Evolutionary conservation across 2,888 invertebrate genomes (phyloP), one percentile per base, ranked within the genome.

Genomic region (Troides oblongomaculatus): DNA sequence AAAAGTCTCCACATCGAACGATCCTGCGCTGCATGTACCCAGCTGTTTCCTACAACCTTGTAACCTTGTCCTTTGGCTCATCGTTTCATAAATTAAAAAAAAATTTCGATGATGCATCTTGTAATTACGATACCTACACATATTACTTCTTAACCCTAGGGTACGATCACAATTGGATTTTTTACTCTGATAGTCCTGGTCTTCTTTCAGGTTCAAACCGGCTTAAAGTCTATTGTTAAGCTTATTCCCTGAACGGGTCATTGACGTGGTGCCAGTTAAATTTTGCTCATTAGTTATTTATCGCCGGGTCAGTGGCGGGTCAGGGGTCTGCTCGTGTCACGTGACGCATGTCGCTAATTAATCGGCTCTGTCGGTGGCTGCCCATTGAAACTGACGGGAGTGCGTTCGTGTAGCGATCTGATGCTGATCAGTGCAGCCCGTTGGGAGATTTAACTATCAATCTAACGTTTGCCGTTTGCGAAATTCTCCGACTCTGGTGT

Each of bases 271-370:
- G 62, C 25, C 36, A 68, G 62, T 59, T 63, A 64, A 10, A 36
- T 59, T 68, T 68, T 50, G 63, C 39, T 56, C 50, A 59, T 50
- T 59, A 68, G 68, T 43, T 69, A 61, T 65, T 69, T 69, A 69
- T 69, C 62, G 56, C 10, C 12, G 14, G 25, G 64, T 62, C 46
- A 69, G 61, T 10, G 18, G 7, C 8, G 62, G 57, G 62, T 43
- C 57, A 60, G 68, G 65, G 62, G 65, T 69, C 62, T 69, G 65
- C 43, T 57, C 53, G 61, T 69, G 69, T 69, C 69, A 65, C 69
- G 43, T 57, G 69, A 65, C 69, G 43, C 61, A 65, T 65, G 46
- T 43, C 10, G 25, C 64, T 66, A 69, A 69, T 69, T 65, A 69
- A 69, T 65, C 50, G 58, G 50, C 57, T 62, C 62, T 58, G 65